These are phyloP conservation scores for Orchestes rusci DNA, from an alignment of 2,888 invertebrate genomes.

Conservation along the genomic window DNA sequence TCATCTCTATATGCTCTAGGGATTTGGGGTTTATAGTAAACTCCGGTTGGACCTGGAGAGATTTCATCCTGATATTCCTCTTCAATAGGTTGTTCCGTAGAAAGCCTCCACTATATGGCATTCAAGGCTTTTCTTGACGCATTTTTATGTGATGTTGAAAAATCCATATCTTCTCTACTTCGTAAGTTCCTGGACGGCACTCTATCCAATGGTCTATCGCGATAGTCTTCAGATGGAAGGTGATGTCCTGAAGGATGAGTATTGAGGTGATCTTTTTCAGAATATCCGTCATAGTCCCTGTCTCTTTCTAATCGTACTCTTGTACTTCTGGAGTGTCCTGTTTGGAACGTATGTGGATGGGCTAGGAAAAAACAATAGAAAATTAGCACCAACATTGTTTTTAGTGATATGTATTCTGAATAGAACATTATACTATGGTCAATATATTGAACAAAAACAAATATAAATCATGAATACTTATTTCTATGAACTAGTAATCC, in stretches of 20 bases:
- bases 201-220: conserved; percentile 36
- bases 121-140: conserved; percentile 64
- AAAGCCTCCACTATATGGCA: conserved; percentile 60
- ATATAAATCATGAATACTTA: too few relatives aligned
- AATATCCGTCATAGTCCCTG: conserved; percentile 51
- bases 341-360: conserved; percentile 41
- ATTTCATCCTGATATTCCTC: conserved; percentile 43
- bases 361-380: too few relatives aligned
- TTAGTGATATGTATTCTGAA: too few relatives aligned
- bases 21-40: conserved; percentile 42
- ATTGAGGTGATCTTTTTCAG: conserved; percentile 36
- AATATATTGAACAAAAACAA: background rate
- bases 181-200: conserved; percentile 38
- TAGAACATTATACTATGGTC: background rate
- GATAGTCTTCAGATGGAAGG: conserved; percentile 40
- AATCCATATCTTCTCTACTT: conserved; percentile 42
- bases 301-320: conserved; percentile 49
- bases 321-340: conserved; percentile 40
- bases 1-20: conserved; percentile 41
- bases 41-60: conserved; percentile 35
- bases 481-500: conserved; percentile 7
- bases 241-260: conserved; percentile 33
- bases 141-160: conserved; percentile 47
- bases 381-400: too few relatives aligned
- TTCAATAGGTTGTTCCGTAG: conserved; percentile 46